Evolutionary conservation across 2,113 vertebrate genomes (phyloP).

Genomic region (Thermophis baileyi): DNA sequence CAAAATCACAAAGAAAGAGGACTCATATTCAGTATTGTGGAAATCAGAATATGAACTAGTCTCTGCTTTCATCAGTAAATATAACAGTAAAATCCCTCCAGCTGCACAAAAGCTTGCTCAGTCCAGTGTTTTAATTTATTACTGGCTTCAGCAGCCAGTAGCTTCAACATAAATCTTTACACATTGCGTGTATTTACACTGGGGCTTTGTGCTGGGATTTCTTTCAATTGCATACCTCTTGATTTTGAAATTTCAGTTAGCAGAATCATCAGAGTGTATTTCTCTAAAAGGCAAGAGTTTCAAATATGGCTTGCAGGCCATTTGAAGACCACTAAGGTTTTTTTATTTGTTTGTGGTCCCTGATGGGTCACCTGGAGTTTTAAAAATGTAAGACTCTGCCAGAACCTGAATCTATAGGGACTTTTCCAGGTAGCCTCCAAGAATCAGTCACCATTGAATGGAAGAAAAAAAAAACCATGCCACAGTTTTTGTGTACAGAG

Average conservation of each 20-base stretch:
- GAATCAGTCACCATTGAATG: neutral
- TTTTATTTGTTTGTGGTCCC: neutral
- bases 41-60: neutral
- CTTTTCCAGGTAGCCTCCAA: neutral
- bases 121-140: neutral
- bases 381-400: neutral
- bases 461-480: neutral
- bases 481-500: neutral
- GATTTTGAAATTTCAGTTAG: neutral
- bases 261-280: neutral
- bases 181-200: neutral
- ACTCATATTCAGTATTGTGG: neutral
- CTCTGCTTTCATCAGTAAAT: neutral
- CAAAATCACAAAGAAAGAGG: neutral
- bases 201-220: neutral
- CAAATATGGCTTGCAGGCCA: neutral
- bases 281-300: neutral
- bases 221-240: neutral
- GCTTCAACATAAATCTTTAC: neutral
- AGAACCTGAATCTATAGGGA: neutral
- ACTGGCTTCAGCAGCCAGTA: neutral
- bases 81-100: neutral
- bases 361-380: neutral
- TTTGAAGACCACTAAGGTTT: neutral
- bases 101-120: neutral